Evolutionary conservation across 2,888 invertebrate species (phyloP).

Genomic region (Arenicola marina): DNA sequence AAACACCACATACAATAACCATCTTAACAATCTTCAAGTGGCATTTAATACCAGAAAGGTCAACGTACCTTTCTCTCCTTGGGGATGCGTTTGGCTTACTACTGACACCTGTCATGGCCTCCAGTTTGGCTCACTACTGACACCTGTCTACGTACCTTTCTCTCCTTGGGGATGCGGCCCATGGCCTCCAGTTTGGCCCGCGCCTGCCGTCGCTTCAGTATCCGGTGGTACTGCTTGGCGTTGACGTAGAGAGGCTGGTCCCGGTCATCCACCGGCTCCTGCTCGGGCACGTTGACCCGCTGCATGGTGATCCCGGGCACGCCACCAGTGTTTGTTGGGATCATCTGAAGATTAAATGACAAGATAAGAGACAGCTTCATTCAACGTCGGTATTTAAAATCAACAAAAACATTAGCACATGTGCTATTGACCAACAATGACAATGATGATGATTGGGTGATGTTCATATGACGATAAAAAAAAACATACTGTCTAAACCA

Average conservation of each 20-base stretch:
- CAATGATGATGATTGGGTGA: no score
- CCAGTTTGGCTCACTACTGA: no score
- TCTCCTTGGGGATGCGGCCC: slow-evolving; percentile 94
- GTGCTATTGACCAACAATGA: no score
- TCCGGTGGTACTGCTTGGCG: slow-evolving; percentile 95
- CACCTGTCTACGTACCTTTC: slow-evolving; percentile 78
- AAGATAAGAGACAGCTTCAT: not conserved
- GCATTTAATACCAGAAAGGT: no score
- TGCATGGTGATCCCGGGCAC: slow-evolving; percentile 12
- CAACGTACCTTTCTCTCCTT: no score
- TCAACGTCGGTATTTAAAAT: no score
- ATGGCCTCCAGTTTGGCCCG: slow-evolving; percentile 92
- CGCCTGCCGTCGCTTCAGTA: slow-evolving; percentile 90
- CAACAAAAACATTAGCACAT: no score
- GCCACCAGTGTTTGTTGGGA: slow-evolving; percentile 6
- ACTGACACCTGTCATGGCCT: no score
- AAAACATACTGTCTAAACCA: not conserved
- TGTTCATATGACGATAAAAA: not conserved
- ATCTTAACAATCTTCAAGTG: not conserved
- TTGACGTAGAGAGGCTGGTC: slow-evolving; percentile 98
- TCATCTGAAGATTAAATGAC: slow-evolving; percentile 14
- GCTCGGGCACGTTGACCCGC: slow-evolving; percentile 20
- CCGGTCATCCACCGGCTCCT: slow-evolving; percentile 73
- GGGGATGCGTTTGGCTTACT: no score
- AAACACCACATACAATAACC: no score